Evolutionary conservation across 1,140 invertebrate species (phyloP).

Genomic region (Harlomillsia oculata): DNA sequence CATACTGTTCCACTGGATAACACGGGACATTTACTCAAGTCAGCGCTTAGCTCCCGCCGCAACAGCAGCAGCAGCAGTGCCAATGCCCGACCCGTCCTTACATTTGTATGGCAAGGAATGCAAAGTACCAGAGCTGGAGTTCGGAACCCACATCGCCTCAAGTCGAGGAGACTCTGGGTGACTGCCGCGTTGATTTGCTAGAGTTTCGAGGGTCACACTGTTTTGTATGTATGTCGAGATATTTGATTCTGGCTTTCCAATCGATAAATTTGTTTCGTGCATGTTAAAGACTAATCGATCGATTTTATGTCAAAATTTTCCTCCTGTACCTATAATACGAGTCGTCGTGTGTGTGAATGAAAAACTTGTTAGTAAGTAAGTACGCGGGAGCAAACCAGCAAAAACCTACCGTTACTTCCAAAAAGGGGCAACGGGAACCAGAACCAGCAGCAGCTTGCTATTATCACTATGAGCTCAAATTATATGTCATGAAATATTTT

Average conservation of each 20-base stretch:
- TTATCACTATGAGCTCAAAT: background rate
- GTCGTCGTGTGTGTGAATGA: background rate
- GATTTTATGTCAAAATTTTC: constrained; percentile 27
- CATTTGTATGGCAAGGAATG: too few relatives aligned
- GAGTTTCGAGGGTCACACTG: constrained; percentile 5
- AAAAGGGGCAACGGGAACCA: too few relatives aligned
- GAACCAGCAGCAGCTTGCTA: too few relatives aligned
- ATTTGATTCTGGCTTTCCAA: constrained; percentile 23
- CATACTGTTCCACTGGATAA: too few relatives aligned
- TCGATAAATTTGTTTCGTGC: constrained; percentile 33
- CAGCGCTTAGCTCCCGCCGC: too few relatives aligned
- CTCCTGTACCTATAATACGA: background rate
- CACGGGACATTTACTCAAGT: too few relatives aligned
- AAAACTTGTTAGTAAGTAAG: background rate
- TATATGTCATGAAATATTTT: too few relatives aligned
- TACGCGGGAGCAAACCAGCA: too few relatives aligned
- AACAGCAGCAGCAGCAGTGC: too few relatives aligned
- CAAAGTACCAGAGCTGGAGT: background rate
- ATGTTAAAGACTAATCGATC: constrained; percentile 31
- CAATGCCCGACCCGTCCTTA: too few relatives aligned
- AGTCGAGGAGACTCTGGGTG: constrained; percentile 1
- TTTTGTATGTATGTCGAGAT: constrained; percentile 17
- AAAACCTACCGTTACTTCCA: too few relatives aligned
- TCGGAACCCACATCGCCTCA: background rate
- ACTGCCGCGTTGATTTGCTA: constrained; percentile 15